A percentile compares a stretch with the other conserved stretches of the same genome.
These are phyloP conservation scores for Diuraphis noxia DNA, from an alignment of 1,140 invertebrate genomes.

Conservation along the genomic window DNA sequence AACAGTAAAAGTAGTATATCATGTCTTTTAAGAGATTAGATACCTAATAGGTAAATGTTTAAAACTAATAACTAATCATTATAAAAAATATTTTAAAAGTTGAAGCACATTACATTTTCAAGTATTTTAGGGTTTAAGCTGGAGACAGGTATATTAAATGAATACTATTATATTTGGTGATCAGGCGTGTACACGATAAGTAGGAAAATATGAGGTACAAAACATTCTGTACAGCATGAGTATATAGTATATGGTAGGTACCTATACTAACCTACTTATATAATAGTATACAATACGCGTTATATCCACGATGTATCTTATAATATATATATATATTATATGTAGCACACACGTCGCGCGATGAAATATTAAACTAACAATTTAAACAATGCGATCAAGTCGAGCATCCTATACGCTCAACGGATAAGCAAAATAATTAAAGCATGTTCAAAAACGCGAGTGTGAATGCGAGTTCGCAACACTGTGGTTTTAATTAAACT, in stretches of 20 bases:
- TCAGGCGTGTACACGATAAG: no score
- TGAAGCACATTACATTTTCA: not conserved
- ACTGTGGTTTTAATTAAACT: not conserved
- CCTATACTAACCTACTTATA: not conserved
- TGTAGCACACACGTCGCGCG: not conserved
- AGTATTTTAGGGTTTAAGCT: not conserved
- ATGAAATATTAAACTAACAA: conserved; percentile 16
- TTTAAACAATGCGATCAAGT: not conserved
- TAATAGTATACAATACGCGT: not conserved
- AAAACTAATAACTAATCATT: not conserved
- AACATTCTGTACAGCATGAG: not conserved
- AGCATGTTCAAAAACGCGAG: not conserved
- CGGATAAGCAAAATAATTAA: conserved; percentile 11
- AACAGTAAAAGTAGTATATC: not conserved
- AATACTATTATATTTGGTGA: not conserved
- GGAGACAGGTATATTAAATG: not conserved
- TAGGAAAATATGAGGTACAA: not conserved
- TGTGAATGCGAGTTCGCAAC: not conserved
- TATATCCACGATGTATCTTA: not conserved
- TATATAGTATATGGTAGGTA: no score
- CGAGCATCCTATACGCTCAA: not conserved
- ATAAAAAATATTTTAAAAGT: not conserved
- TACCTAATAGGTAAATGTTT: not conserved
- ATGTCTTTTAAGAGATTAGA: no score
- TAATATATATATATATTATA: not conserved